These are phyloP conservation scores for Mallotus villosus DNA, from an alignment of 2,797 vertebrate species.

Conservation along the genomic window DNA sequence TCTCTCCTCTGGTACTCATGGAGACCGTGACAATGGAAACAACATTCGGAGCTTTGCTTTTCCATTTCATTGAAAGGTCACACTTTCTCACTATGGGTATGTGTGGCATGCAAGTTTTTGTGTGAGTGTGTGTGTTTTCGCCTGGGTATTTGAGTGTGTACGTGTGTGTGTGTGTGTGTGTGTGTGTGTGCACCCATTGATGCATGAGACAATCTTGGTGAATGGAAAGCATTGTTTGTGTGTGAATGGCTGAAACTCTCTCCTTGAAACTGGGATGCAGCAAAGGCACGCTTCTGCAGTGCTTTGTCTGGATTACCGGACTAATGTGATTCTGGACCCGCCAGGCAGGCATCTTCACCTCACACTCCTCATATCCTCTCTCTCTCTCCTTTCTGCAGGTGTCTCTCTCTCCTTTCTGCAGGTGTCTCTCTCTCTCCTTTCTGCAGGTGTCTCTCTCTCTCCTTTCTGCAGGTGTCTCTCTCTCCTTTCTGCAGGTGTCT, in stretches of 20 bases:
- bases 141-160: not conserved
- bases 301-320: slow-evolving; percentile 8
- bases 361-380: slow-evolving; percentile 31
- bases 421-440: too few species aligned
- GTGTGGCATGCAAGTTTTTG: slow-evolving; percentile 17
- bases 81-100: slow-evolving; percentile 36
- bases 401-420: slow-evolving; percentile 1
- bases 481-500: not conserved
- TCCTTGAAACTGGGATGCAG: not conserved
- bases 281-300: slow-evolving; percentile 17
- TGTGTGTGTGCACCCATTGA: slow-evolving; percentile 15
- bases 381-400: slow-evolving; percentile 1
- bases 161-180: not conserved
- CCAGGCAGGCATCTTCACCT: not conserved
- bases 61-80: slow-evolving; percentile 65
- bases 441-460: too few species aligned
- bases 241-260: not conserved
- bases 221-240: slow-evolving; percentile 24
- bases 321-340: not conserved
- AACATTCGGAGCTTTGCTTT: slow-evolving; percentile 55
- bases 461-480: too few species aligned
- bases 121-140: not conserved
- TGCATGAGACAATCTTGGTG: slow-evolving; percentile 28
- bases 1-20: slow-evolving; percentile 57
- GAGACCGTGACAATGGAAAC: slow-evolving; percentile 60